Evolutionary conservation across 2,113 vertebrate species (phyloP), one percentile per base, ranked within the genome.

Genomic region (Sinocyclocheilus anshuiensis): DNA sequence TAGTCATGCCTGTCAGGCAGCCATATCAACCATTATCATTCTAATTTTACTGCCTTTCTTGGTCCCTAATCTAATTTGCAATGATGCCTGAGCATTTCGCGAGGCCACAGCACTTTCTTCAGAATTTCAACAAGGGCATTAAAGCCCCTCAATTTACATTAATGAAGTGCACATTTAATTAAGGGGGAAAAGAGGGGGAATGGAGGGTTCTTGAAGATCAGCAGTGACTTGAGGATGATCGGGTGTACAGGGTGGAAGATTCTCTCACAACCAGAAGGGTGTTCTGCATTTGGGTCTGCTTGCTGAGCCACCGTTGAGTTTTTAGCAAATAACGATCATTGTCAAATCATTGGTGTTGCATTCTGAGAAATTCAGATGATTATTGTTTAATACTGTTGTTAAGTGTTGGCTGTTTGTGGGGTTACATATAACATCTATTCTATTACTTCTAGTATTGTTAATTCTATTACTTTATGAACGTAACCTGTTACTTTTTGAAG

Each of bases 121-220:
- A 98, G 98, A 99, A 98, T 99, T 97, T 99, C 98, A 99, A 99
- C 98, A 97, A 98, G 97, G 97, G 97, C 96, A 98, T 99, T 99
- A 99, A 97, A 97, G 93, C 95, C 94, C 95, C 95, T 95, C 96
- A 98, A 98, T 98, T 99, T 99, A 97, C 97, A 99, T 99, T 97
- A 99, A 99, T 98, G 97, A 98, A 99, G 98, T 99, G 97, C 97
- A 98, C 97, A 97, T 99, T 99, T 99, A 99, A 98, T 99, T 99
- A 98, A 88, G 95, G 97, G 90, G 92, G 90, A 86, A 86, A 83
- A 95, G 94, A 95, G 95, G 94, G 93, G 95, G 96, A 96, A 95
- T 94, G 95, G 93, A 95, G 95, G 94, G 94, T 94, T 95, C 94
- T 95, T 95, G 92, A 95, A 95, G 93, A 96, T 92, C 94, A 94